Base-by-base conservation (phyloP, 2,888 invertebrate species). In the Alviniconcha strummeri region DNA sequence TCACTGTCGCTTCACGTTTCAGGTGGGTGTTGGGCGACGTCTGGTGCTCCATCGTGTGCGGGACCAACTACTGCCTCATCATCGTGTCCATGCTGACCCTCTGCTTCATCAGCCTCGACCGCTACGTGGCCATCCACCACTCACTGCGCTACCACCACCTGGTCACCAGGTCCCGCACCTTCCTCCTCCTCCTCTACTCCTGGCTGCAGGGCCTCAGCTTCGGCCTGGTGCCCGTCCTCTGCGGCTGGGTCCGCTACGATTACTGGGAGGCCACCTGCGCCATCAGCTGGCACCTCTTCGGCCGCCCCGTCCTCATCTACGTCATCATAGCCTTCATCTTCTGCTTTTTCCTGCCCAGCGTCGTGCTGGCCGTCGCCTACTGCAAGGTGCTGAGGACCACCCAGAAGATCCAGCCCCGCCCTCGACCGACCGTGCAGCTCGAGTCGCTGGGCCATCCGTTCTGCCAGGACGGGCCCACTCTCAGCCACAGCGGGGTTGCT, bases 181-280 rank as follows among this genome's bases (percentile, higher is more conserved):
- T 52, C 36, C 0, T 86, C 1, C 85, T 90, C 60, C 90, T 92
- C 17, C 84, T 80, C 36, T 92, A 89, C 79, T 84, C 91, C 1
- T 93, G 93, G 93, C 75, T 91, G 9, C 92, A 92, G 82, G 93
- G 92, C 8, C n/a, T 91, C 4, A 84, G 84, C 7, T 92, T 93
- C 82, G 90, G 90, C 0, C 76, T 88, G n/a, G 88, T 89, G 3
- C 92, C 93, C 0, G 85, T 91, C 8, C 67, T 89, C 5, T 76
- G 87, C 8, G 80, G 87, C 64, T 93, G 93, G 93, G 87, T 93
- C 2, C 84, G 89, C n/a, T 93, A 90, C 84, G 93, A 93, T 86
- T 93, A 93, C 87, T 92, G 92, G 92, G 93, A 93, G 81, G 90
- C 89, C 6, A 88, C 92, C 15, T 93, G 93, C 86, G 93, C 93